phyloP scores from a whole-genome alignment of 2,888 invertebrate genomes.

The Drymonia ruficornis region DNA sequence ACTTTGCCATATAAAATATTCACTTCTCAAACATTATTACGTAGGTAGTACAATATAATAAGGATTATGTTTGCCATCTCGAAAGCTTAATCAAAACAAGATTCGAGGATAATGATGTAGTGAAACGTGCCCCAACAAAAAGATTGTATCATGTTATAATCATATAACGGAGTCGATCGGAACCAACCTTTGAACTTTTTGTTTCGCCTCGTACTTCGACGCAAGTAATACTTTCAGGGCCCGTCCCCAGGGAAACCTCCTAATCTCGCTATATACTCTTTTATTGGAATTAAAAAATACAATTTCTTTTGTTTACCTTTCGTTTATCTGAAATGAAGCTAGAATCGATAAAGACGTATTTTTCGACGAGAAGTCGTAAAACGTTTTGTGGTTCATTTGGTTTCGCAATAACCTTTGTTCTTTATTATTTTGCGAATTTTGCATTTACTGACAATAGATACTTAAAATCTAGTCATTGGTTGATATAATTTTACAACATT shows the following conservation, averaged over 20 bases:
- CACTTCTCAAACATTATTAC: too few relatives aligned
- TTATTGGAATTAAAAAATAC: constrained; percentile 26
- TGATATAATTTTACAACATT: too few relatives aligned
- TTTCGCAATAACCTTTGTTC: too few relatives aligned
- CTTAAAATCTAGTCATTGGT: too few relatives aligned
- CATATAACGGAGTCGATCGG: constrained; percentile 10
- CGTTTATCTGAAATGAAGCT: background rate
- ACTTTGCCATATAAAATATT: too few relatives aligned
- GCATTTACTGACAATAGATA: too few relatives aligned
- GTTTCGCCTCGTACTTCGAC: constrained; percentile 13
- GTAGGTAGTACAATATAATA: background rate
- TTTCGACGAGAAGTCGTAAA: too few relatives aligned
- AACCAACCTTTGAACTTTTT: constrained; percentile 20
- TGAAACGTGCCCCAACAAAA: constrained; percentile 1
- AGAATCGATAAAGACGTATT: background rate
- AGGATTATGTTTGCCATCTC: background rate
- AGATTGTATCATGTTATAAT: constrained; percentile 8
- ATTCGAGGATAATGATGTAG: constrained; percentile 5
- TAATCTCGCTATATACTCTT: constrained; percentile 27
- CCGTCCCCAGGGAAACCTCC: constrained; percentile 16
- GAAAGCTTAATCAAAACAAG: background rate
- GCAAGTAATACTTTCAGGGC: constrained; percentile 30
- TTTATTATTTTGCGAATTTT: too few relatives aligned
- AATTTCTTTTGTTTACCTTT: constrained; percentile 18
- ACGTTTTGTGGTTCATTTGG: too few relatives aligned